Evolutionary conservation across 1,140 invertebrate species (phyloP).

Genomic region (Drosophila simulans): DNA sequence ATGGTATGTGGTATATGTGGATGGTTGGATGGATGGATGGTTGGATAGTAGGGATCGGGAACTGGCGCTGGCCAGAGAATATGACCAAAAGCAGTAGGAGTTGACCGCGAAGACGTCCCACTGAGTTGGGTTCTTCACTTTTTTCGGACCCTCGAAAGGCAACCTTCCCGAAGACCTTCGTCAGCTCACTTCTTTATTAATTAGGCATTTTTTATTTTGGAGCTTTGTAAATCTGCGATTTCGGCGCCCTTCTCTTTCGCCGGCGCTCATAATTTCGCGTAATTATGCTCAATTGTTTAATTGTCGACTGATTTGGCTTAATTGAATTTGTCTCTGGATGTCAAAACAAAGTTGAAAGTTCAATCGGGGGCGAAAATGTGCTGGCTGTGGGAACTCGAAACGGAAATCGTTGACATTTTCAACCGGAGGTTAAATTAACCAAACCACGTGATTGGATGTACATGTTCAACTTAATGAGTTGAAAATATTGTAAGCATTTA

Average conservation of each 20-base stretch:
- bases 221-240: conserved; percentile 13
- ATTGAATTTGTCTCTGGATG: conserved; percentile 47
- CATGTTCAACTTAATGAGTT: background rate
- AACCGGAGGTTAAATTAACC: background rate
- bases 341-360: conserved; percentile 45
- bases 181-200: conserved; percentile 71
- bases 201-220: conserved; percentile 48
- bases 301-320: conserved; percentile 66
- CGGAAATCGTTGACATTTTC: conserved; percentile 15
- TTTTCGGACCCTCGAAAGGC: background rate
- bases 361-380: conserved; percentile 6
- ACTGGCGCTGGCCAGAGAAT: too few species aligned
- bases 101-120: conserved; percentile 38
- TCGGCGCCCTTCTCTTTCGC: conserved; percentile 18
- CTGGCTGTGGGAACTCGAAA: background rate
- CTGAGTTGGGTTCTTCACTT: conserved; percentile 43
- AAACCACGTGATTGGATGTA: too few species aligned
- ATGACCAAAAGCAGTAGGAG: conserved; percentile 35
- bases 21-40: background rate
- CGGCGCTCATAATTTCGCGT: conserved; percentile 48
- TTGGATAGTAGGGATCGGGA: background rate
- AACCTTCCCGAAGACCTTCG: conserved; percentile 23
- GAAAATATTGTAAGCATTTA: too few species aligned
- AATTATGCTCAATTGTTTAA: conserved; percentile 77
- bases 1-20: background rate